Conservation (phyloP, 2,888 invertebrate genomes). For the Cosmopolites sordidus region DNA sequence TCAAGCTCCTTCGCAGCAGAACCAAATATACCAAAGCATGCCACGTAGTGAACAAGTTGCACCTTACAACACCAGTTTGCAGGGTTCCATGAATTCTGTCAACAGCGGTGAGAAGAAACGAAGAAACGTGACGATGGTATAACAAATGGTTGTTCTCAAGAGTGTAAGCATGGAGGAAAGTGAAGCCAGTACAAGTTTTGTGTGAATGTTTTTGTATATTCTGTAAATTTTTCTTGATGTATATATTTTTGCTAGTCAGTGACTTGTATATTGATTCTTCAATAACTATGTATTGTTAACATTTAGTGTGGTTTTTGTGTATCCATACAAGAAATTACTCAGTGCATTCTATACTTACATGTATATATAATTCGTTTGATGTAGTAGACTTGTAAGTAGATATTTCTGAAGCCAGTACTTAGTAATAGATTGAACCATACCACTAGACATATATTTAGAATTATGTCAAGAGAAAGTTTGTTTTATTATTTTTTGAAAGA, state of each 20-base stretch:
- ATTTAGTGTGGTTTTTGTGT: neutral
- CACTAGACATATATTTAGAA: neutral
- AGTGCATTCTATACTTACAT: neutral
- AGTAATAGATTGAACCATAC: constrained; percentile 9
- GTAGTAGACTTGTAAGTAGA: neutral
- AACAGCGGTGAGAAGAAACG: constrained; percentile 55
- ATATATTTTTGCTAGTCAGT: constrained; percentile 30
- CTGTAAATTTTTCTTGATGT: constrained; percentile 20
- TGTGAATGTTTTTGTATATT: constrained; percentile 21
- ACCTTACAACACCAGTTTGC: constrained; percentile 52
- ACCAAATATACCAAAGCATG: constrained; percentile 47
- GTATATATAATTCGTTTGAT: neutral
- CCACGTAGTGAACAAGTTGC: constrained; percentile 44
- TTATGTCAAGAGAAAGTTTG: neutral
- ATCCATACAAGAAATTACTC: neutral
- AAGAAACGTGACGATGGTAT: constrained; percentile 60
- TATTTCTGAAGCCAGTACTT: constrained; percentile 31
- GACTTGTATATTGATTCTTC: neutral
- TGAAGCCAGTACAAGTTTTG: constrained; percentile 23
- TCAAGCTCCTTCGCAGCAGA: constrained; percentile 37
- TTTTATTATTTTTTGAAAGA: constrained; percentile 22
- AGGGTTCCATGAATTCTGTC: constrained; percentile 56
- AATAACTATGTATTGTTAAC: neutral
- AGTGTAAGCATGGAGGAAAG: constrained; percentile 34
- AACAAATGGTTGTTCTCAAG: constrained; percentile 44